Conservation (phyloP, 1,140 invertebrate species). For the Himalopsyche phryganea region DNA sequence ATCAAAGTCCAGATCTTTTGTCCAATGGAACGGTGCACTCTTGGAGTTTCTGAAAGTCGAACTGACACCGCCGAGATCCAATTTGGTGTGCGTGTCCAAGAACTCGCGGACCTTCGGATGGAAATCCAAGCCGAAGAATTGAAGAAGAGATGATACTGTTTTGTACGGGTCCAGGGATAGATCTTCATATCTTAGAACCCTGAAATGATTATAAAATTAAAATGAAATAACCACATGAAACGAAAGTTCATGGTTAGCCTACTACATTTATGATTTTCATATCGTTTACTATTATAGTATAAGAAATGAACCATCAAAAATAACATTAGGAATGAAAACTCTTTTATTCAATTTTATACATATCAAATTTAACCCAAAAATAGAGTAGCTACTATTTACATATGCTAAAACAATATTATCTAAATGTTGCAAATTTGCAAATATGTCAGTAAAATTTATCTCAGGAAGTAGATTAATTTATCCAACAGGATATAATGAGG, state of each 20-base stretch:
- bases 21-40: constrained; percentile 81
- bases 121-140: constrained; percentile 73
- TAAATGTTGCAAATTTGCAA: no score
- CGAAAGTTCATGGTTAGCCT: no score
- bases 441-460: constrained; percentile 1
- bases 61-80: constrained; percentile 73
- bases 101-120: constrained; percentile 68
- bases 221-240: no score
- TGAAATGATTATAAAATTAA: constrained; percentile 45
- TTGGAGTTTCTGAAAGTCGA: constrained; percentile 81
- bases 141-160: constrained; percentile 66
- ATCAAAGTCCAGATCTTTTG: constrained; percentile 65
- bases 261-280: no score
- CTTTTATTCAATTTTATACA: no score
- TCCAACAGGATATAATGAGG: not conserved
- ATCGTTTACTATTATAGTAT: no score
- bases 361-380: no score
- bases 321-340: no score
- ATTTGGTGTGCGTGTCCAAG: constrained; percentile 76
- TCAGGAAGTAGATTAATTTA: no score
- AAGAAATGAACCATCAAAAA: no score
- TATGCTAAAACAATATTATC: no score
- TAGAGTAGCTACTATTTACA: no score
- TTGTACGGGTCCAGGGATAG: constrained; percentile 71
- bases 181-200: constrained; percentile 81